A percentile compares a stretch with the other conserved stretches of the same genome.
These are phyloP conservation scores for Dicrostonyx torquatus DNA, from an alignment of 2,797 vertebrate genomes.

Conservation along the genomic window DNA sequence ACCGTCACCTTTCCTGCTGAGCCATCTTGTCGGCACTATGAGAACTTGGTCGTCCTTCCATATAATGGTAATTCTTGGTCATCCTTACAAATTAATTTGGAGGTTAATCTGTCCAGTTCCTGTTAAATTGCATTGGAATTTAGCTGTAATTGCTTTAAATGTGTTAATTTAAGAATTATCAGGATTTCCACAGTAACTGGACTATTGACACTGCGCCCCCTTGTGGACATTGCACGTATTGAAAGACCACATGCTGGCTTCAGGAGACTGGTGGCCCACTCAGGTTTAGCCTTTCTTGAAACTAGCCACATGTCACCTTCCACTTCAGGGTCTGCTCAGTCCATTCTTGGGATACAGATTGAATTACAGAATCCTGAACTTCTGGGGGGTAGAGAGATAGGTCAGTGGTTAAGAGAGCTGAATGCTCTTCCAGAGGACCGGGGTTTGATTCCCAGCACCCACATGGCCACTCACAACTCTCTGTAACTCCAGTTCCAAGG, in stretches of 20 bases:
- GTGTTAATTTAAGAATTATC: neutral
- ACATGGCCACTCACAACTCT: neutral
- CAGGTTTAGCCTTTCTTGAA: neutral
- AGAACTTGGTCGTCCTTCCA: too few relatives aligned
- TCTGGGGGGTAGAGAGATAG: neutral
- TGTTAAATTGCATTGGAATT: neutral
- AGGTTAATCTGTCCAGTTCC: neutral
- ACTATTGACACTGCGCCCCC: neutral
- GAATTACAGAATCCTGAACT: accelerated
- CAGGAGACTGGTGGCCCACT: neutral
- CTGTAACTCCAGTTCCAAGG: neutral
- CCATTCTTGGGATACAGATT: neutral
- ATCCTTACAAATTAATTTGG: neutral
- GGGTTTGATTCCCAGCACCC: neutral
- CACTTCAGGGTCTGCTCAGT: neutral
- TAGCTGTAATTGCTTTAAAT: neutral
- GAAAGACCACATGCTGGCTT: neutral
- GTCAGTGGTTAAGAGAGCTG: neutral
- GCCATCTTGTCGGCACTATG: neutral
- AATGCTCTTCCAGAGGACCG: neutral
- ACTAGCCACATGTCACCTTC: neutral
- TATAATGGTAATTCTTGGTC: neutral
- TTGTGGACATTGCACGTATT: accelerated
- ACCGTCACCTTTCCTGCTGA: neutral
- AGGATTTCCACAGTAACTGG: accelerated